Evolutionary conservation across 2,888 invertebrate species (phyloP).

Genomic region (Theretra japonica): DNA sequence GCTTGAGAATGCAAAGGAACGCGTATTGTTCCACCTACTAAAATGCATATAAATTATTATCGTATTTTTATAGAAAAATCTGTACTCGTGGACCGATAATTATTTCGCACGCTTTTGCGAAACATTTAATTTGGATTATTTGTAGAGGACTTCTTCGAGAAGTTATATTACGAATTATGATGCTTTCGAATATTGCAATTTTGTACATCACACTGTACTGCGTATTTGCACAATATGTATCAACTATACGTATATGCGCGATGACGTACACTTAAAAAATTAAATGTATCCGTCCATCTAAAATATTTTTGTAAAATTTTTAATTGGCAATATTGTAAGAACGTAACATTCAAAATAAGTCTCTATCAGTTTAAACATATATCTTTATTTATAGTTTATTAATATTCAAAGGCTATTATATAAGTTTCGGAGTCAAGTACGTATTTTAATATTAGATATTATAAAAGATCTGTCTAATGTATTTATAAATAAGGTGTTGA

Average conservation of each 20-base stretch:
- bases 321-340: constrained; percentile 11
- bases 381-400: constrained; percentile 21
- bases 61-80: constrained; percentile 5
- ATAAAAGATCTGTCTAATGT: constrained; percentile 32
- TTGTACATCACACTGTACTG: constrained; percentile 18
- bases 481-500: constrained; percentile 27
- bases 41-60: background rate
- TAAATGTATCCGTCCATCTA: constrained; percentile 55
- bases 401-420: constrained; percentile 26
- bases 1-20: constrained; percentile 7
- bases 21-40: background rate
- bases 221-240: constrained; percentile 8
- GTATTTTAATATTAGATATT: constrained; percentile 27
- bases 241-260: constrained; percentile 2
- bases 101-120: constrained; percentile 6
- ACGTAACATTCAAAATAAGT: background rate
- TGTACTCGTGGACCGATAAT: background rate
- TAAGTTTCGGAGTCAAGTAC: constrained; percentile 22
- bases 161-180: background rate
- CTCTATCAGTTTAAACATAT: background rate
- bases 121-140: background rate
- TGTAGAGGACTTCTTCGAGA: background rate
- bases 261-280: constrained; percentile 29
- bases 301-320: constrained; percentile 30
- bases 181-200: constrained; percentile 13